Evolutionary conservation across 1,140 invertebrate genomes (phyloP).

Genomic region (Caenorhabditis brenneri): DNA sequence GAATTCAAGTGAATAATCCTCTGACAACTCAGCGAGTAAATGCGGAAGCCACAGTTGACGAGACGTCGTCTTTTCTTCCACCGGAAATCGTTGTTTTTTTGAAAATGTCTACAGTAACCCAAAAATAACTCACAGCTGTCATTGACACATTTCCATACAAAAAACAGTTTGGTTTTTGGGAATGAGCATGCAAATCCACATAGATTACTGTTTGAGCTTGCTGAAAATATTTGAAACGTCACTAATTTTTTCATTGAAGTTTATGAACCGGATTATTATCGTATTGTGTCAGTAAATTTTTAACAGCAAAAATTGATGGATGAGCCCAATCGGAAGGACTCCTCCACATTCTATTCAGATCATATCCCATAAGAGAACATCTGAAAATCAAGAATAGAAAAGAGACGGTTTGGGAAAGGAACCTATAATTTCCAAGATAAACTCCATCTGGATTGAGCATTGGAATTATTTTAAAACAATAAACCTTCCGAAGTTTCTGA

Average conservation of each 20-base stretch:
- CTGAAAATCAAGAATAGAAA: slow-evolving; percentile 70
- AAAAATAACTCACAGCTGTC: slow-evolving; percentile 12
- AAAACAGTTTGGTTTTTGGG: slow-evolving; percentile 88
- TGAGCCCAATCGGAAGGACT: slow-evolving; percentile 86
- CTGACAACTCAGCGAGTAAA: slow-evolving; percentile 81
- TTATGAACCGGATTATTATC: slow-evolving; percentile 61
- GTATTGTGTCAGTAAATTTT: slow-evolving; percentile 80
- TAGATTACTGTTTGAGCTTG: slow-evolving; percentile 56
- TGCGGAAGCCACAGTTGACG: slow-evolving; percentile 87
- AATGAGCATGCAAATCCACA: slow-evolving; percentile 85
- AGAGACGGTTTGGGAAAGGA: background rate
- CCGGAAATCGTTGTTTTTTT: background rate
- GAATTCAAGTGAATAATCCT: slow-evolving; percentile 82
- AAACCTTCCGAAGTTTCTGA: slow-evolving; percentile 77
- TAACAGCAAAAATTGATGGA: slow-evolving; percentile 83
- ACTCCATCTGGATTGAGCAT: slow-evolving; percentile 90
- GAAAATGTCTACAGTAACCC: background rate
- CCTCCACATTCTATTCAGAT: slow-evolving; percentile 89
- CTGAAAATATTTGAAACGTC: slow-evolving; percentile 56
- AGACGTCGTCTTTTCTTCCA: slow-evolving; percentile 72
- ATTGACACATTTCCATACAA: slow-evolving; percentile 87
- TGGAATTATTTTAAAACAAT: slow-evolving; percentile 87
- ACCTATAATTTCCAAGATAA: slow-evolving; percentile 63
- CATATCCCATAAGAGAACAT: slow-evolving; percentile 86
- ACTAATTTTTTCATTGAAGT: background rate